Base-by-base conservation (phyloP, 2,888 invertebrate genomes). In the Epinotia ramella region DNA sequence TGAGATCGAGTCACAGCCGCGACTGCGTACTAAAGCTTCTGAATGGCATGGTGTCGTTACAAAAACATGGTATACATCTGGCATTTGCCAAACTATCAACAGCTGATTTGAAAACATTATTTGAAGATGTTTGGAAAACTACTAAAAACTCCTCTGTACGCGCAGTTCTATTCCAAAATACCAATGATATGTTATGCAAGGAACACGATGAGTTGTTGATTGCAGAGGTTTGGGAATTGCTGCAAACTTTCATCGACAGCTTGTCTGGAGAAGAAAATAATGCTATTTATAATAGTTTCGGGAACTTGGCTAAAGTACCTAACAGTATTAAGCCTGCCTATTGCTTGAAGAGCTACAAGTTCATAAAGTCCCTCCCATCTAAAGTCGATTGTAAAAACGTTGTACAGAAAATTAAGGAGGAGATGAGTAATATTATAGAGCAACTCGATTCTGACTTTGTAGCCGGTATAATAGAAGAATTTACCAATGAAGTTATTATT, bases 61-160 rank as follows among this genome's bases (percentile, higher is more conserved):
- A 88, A 78, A 91, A 90, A 78, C 86, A 84, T 77, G 89, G 87
- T 44, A 82, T 91, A 33, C 82, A 84, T 12, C 79, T 85, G 3
- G 87, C 85, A 3, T 86, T 84, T 68, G 73, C 65, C 0, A 90
- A 89, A 77, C 73, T 89, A 2, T 77, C 81, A 18, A 67, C 81
- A n/a, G 73, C 81, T 11, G 87, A 90, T 70, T 74, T 87, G 11
- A 86, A 83, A 70, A 78, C 84, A 9, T 79, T 85, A 67, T 83
- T 87, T 73, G 76, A 76, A 11, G 80, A 86, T 33, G 81, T 85
- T 28, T 91, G 89, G 89, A 84, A 83, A 56, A 81, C 81, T 24
- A 84, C 88, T 0, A 87, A 86, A 64, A 89, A 88, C 76, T 71
- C 81, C 3, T 80, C 87, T 7, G 88, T 89, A n/a, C 83, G 87